Conservation (phyloP, 92 coral and sea anemone species). For the Ricordea florida region DNA sequence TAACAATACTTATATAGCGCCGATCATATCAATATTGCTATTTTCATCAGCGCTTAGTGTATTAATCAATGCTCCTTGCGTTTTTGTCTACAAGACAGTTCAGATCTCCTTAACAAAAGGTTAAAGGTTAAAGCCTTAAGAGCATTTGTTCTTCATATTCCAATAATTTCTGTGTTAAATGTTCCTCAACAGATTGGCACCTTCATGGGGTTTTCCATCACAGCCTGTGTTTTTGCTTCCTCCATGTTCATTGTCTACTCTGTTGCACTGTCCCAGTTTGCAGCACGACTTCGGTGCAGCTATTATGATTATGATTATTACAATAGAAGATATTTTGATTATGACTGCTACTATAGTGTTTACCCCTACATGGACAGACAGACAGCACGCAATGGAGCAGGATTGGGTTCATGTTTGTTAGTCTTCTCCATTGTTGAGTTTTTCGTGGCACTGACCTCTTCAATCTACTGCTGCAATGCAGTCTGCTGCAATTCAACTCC, state of each 20-base stretch:
- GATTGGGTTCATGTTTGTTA: constrained; percentile 44
- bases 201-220: constrained; percentile 83
- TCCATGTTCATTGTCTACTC: constrained; percentile 64
- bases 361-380: background rate
- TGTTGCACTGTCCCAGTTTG: constrained; percentile 26
- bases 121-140: too few species aligned
- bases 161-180: too few species aligned
- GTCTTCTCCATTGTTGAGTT: constrained; percentile 63
- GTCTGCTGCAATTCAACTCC: constrained; percentile 37
- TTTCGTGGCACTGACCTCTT: constrained; percentile 66
- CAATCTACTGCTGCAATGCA: constrained; percentile 71
- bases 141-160: too few species aligned
- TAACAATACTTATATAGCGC: too few species aligned
- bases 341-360: background rate
- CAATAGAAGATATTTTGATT: background rate
- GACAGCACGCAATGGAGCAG: constrained; percentile 37
- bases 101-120: too few species aligned
- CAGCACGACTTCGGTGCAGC: constrained; percentile 1
- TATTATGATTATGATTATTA: too few species aligned
- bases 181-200: constrained; percentile 72
- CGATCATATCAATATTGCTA: too few species aligned
- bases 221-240: constrained; percentile 62
- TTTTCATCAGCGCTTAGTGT: too few species aligned
- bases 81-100: too few species aligned
- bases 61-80: too few species aligned